Evolutionary conservation across 2,113 vertebrate genomes (phyloP), one percentile per base, ranked within the genome.

Genomic region (Cynopterus brachyotis): DNA sequence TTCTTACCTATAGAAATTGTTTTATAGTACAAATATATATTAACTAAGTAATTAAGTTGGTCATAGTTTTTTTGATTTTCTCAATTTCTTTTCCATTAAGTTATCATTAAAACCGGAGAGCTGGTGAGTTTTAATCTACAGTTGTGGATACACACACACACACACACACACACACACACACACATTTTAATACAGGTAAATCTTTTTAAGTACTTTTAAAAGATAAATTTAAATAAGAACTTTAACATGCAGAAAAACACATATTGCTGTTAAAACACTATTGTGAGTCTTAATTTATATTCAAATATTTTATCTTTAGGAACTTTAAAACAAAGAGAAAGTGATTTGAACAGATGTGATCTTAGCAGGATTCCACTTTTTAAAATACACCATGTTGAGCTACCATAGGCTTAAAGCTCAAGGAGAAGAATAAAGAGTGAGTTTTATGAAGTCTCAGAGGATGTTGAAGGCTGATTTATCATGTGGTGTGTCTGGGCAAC

Each of bases 261-360:
- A 62, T 85, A 90, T 80, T 91, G 40, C 53, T n/a, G 11, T 92
- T 95, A 47, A 96, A 73, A 62, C 32, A 94, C 72, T 93, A 89
- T 9, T 2, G 0, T 67, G 35, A 88, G 17, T 87, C 53, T 96
- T 93, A 84, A 86, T 96, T 80, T 67, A 94, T 72, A 92, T 96
- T 96, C 55, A 80, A 94, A 93, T 96, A 94, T 91, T 96, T 97
- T 89, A 96, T 96, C 28, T 88, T 89, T 96, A 93, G 42, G 72
- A 97, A 70, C 30, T 95, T 75, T 66, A 59, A 82, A 83, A 90
- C 19, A 89, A 95, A 96, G 84, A 81, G 35, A 83, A 79, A 96
- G 26, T 1, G 5, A 95, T 96, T 72, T 95, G 89, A 97, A 80
- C 94, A 98, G 97, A 97, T 97, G 95, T 95, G 70, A 79, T 97